These are phyloP conservation scores for Porites divaricata DNA, from an alignment of 92 coral and sea anemone genomes.

Conservation along the genomic window DNA sequence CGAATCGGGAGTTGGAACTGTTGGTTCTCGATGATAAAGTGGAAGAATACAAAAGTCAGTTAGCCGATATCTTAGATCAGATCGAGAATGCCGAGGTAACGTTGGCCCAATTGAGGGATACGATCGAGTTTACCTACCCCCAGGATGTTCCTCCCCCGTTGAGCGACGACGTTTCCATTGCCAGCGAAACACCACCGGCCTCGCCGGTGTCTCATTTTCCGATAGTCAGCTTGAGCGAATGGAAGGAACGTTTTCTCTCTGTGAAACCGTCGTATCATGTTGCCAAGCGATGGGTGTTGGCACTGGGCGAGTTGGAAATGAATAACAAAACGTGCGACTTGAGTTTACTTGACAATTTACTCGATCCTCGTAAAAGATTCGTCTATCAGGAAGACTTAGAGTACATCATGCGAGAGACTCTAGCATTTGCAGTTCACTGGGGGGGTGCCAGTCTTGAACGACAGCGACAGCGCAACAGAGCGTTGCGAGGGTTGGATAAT, in stretches of 20 bases:
- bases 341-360: background rate
- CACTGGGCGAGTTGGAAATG: background rate
- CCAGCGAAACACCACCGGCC: too few relatives aligned
- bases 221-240: background rate
- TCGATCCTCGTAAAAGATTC: slow-evolving; percentile 3
- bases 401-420: background rate
- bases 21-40: too few relatives aligned
- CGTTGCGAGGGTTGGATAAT: background rate
- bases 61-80: background rate
- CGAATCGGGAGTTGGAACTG: too few relatives aligned
- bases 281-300: slow-evolving; percentile 11
- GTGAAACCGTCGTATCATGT: background rate
- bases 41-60: background rate
- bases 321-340: background rate
- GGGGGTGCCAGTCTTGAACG: background rate
- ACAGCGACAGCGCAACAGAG: background rate
- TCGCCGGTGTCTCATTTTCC: background rate
- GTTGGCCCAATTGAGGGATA: background rate
- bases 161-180: background rate
- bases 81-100: background rate
- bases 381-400: background rate
- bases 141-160: background rate
- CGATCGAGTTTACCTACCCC: background rate
- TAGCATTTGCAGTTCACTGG: background rate
- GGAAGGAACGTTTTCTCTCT: background rate